A percentile compares a stretch with the other conserved stretches of the same genome.
phyloP scores from a whole-genome alignment of 1,140 invertebrate species.

The Drosophila ananassae region DNA sequence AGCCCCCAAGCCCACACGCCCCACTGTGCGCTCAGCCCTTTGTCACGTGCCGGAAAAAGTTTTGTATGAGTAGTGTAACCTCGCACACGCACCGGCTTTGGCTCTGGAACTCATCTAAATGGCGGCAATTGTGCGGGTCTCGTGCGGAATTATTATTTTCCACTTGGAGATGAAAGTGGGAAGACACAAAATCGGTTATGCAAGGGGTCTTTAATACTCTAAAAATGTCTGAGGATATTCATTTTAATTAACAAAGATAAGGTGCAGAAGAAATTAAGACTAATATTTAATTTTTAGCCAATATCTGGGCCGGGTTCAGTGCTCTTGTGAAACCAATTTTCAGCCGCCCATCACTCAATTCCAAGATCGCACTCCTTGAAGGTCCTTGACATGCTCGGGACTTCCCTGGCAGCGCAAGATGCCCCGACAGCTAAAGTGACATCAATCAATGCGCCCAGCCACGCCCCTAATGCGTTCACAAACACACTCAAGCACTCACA shows the following conservation, averaged over 20 bases:
- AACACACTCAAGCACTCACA: conserved; percentile 28
- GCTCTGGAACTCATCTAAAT: conserved; percentile 68
- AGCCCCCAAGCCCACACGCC: too few relatives aligned
- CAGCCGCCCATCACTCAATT: conserved; percentile 25
- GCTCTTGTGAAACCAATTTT: neutral
- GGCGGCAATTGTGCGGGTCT: conserved; percentile 72
- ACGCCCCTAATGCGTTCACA: conserved; percentile 53
- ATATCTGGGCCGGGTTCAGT: neutral
- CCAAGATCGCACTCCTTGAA: conserved; percentile 18
- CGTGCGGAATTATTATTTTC: conserved; percentile 68
- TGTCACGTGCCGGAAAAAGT: conserved; percentile 73
- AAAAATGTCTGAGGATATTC: neutral
- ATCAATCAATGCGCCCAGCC: conserved; percentile 69
- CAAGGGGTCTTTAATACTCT: neutral
- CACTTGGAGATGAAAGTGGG: conserved; percentile 28
- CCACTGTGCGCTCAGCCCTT: conserved; percentile 41
- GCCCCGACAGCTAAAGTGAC: conserved; percentile 66
- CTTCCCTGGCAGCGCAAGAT: conserved; percentile 14
- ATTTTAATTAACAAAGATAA: conserved; percentile 1
- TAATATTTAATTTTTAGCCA: neutral
- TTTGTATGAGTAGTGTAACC: conserved; percentile 35
- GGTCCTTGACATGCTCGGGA: neutral
- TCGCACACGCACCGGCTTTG: conserved; percentile 5
- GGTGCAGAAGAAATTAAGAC: neutral
- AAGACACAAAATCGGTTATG: conserved; percentile 7